phyloP scores from a whole-genome alignment of 2,888 invertebrate species.

The Chromoteleia sp. region DNA sequence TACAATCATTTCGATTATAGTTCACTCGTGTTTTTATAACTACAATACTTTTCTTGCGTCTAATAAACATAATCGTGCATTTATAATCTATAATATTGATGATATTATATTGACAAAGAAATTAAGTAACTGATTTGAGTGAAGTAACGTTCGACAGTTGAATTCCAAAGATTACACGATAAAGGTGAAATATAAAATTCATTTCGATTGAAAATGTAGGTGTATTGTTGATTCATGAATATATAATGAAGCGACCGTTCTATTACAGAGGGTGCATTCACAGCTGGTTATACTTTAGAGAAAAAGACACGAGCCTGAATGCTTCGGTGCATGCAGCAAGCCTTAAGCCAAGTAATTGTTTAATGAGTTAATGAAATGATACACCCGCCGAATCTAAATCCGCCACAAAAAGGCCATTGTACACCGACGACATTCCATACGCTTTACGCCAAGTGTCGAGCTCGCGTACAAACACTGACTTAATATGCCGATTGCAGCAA shows the following conservation, averaged over 20 bases:
- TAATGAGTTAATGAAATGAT: conserved; percentile 82
- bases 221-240: conserved; percentile 48
- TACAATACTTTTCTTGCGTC: no score
- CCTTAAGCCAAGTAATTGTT: conserved; percentile 75
- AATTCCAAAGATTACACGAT: background rate
- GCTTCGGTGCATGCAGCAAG: conserved; percentile 36
- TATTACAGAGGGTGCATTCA: conserved; percentile 77
- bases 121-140: no score
- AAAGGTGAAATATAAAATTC: conserved; percentile 20
- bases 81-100: no score
- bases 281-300: conserved; percentile 73
- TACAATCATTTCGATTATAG: no score
- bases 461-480: conserved; percentile 27
- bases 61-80: no score
- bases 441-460: conserved; percentile 50
- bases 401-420: conserved; percentile 76
- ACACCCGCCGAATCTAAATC: conserved; percentile 79
- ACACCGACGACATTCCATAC: conserved; percentile 70
- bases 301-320: conserved; percentile 49
- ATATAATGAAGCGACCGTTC: conserved; percentile 39
- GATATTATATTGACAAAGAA: background rate
- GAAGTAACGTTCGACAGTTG: background rate
- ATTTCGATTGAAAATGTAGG: conserved; percentile 38
- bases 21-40: no score
- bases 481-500: conserved; percentile 29